Base-by-base conservation (phyloP, 2,888 invertebrate species). In the Andrena flavipes region DNA sequence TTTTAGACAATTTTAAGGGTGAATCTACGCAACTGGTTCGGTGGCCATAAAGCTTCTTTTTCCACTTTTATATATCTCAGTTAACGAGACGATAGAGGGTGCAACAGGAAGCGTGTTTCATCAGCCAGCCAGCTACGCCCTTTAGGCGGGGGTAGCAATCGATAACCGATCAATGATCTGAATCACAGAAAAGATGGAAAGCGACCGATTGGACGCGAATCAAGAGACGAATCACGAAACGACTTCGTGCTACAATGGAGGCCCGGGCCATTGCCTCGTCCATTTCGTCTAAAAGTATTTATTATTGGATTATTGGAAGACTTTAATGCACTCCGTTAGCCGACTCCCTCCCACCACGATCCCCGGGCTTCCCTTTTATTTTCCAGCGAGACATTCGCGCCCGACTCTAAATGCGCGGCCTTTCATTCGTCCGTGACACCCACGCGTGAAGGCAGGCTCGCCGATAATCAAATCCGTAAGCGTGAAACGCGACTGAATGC, bases 221-320 rank as follows among this genome's bases (percentile, higher is more conserved):
- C 76, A 74, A 85, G 82, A 70, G 65, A 80, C 87, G 64, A 89
- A 82, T 87, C 82, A 76, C 67, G 70, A 62, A 73, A 65, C 76
- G 65, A 65, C 23, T 68, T 49, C 72, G 54, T 7, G 56, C 49
- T 71, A 80, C 82, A 78, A 80, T 84, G 62, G 77, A n/a, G 56
- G 54, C 20, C 1, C 59, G 33, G 48, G 51, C 23, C 71, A 80
- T 84, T 80, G 76, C 86, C 76, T 76, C 87, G 80, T 88, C 88
- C 88, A 89, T 92, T 91, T 89, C 80, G 81, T 88, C 86, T 85
- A 82, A 92, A 91, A 91, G 90, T 91, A 89, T 91, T 91, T 91
- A 88, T 91, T 91, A 92, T 92, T 89, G 89, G 86, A 91, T 92
- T 92, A 91, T 89, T 86, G 88, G 78, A 85, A 83, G 88, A 89